Percentiles rank a stretch among this genome's conserved stretches.
Evolutionary conservation across 35 echinoderm and acorn worm species (phyloP).

Genomic region (Acanthaster planci): DNA sequence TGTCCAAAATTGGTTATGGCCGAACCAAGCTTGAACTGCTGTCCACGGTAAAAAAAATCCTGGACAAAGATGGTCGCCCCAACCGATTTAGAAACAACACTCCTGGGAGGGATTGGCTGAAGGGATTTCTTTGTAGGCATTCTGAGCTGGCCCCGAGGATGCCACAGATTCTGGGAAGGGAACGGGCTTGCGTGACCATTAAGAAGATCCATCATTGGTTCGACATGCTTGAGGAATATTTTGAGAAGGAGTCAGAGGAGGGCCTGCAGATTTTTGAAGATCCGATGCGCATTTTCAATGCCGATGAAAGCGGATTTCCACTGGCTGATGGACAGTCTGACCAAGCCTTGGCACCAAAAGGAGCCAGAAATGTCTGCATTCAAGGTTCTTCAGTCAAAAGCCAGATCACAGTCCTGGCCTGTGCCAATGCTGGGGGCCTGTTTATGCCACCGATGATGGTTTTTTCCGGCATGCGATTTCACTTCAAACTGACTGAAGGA

Average conservation of each 20-base stretch:
- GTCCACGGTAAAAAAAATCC: too few relatives aligned
- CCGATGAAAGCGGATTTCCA: slow-evolving; percentile 58
- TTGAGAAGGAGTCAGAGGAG: background rate
- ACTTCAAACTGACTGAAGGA: slow-evolving; percentile 46
- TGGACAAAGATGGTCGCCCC: too few relatives aligned
- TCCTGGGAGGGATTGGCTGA: too few relatives aligned
- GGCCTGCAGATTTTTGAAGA: slow-evolving; percentile 16
- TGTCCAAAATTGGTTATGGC: too few relatives aligned
- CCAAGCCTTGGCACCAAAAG: slow-evolving; percentile 35
- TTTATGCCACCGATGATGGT: slow-evolving; percentile 60
- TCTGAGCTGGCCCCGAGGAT: background rate
- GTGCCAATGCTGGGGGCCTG: slow-evolving; percentile 12
- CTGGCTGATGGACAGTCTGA: slow-evolving; percentile 48
- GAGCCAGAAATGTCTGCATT: slow-evolving; percentile 34
- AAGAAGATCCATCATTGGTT: slow-evolving; percentile 43
- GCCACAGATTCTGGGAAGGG: background rate
- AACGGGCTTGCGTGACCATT: background rate
- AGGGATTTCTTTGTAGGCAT: too few relatives aligned
- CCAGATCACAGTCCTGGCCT: slow-evolving; percentile 55
- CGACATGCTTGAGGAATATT: background rate
- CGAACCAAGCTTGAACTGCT: too few relatives aligned
- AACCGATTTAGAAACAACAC: too few relatives aligned
- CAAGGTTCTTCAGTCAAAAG: slow-evolving; percentile 24
- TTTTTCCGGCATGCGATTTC: slow-evolving; percentile 41
- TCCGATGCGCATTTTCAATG: slow-evolving; percentile 45